phyloP scores from a whole-genome alignment of 2,888 invertebrate genomes.

The Tetheella fluctuosa region DNA sequence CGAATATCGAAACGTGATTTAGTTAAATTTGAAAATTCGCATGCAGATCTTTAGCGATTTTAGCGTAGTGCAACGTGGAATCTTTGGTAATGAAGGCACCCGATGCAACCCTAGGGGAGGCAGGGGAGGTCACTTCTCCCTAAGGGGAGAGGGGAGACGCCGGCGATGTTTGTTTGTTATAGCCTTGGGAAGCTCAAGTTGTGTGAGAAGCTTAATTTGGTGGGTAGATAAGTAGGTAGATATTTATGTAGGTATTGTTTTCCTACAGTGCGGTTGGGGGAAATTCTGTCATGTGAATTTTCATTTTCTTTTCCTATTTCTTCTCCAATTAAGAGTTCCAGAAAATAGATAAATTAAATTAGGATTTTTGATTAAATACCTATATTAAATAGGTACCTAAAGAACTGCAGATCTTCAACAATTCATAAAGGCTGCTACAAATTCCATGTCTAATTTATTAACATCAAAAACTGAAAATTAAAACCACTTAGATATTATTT shows the following conservation, averaged over 20 bases:
- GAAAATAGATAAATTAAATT: neutral
- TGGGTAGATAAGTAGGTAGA: conserved; percentile 48
- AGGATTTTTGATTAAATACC: too few relatives aligned
- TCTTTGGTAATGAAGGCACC: conserved; percentile 52
- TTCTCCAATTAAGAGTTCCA: conserved; percentile 11
- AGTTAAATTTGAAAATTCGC: conserved; percentile 72
- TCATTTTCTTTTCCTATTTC: conserved; percentile 34
- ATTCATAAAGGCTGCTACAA: too few relatives aligned
- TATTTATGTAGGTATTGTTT: conserved; percentile 28
- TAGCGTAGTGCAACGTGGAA: conserved; percentile 58
- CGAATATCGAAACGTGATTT: conserved; percentile 65
- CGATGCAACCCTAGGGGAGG: conserved; percentile 48
- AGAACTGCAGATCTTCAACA: neutral
- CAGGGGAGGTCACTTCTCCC: conserved; percentile 28
- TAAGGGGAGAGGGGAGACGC: conserved; percentile 36
- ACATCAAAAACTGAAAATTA: neutral
- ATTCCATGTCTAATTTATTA: neutral
- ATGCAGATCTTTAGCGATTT: conserved; percentile 62
- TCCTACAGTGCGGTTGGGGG: conserved; percentile 31
- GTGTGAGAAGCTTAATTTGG: conserved; percentile 47
- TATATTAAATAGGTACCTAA: neutral
- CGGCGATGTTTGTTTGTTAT: conserved; percentile 50
- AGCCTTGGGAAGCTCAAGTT: conserved; percentile 47
- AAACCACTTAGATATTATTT: neutral
- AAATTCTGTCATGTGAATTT: conserved; percentile 29